Evolutionary conservation across 2,888 invertebrate species (phyloP), one percentile per base, ranked within the genome.

Genomic region (Cremastobaeus sp.): DNA sequence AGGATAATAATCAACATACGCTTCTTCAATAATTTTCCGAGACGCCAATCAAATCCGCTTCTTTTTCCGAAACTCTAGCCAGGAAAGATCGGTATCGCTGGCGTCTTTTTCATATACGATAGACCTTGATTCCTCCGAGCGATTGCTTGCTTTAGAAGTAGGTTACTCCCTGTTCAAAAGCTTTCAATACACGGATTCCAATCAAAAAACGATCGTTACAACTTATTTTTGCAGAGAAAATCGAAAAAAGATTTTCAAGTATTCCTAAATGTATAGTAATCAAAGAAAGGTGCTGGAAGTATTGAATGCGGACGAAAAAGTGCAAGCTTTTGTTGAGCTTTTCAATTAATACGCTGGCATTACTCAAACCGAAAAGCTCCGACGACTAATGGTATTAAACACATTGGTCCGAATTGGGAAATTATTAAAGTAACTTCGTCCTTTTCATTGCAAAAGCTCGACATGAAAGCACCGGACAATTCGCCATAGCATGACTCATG

Each of bases 151-250:
- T 68, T 73, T 64, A 59, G 47, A 75, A 75, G 57, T 75, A 69
- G 71, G 75, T 75, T 75, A 68, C 68, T 62, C 70, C 62, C 50
- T 70, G 68, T 70, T 60, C 55, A 62, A 74, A 71, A 74, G 54
- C 71, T 74, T 74, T 69, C 66, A 70, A 74, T 74, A 66, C 66
- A 70, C 70, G 62, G 66, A 66, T 62, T 70, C 60, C 66, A 66
- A 75, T 75, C 66, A 75, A 71, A 75, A 74, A 62, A 68, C 68
- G 70, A 70, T 71, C 66, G 71, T 66, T 62, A 62, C 62, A 57
- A 70, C 71, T 71, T 65, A 70, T 71, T n/a, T n/a, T n/a, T 71
- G 45, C 50, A 21, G 21, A 52, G 34, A 34, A 74, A 60, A 70
- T 69, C 60, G 65, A 48, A 32, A 65, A 69, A 74, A 74, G 65